Evolutionary conservation across 2,113 vertebrate genomes (phyloP).

Genomic region (Bujurquina vittata): DNA sequence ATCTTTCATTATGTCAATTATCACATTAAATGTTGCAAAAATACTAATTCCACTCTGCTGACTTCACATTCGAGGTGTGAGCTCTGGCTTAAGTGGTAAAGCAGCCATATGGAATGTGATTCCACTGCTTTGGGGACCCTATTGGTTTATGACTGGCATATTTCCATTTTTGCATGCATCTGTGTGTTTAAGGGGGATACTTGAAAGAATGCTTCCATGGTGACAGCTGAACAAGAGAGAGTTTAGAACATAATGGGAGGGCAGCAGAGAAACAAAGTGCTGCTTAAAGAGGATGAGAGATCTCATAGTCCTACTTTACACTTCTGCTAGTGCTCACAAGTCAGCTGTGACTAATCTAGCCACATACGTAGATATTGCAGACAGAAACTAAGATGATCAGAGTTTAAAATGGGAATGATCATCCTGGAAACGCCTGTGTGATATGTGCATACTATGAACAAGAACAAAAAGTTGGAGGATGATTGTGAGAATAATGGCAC

Average conservation of each 20-base stretch:
- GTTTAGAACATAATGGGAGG: slow-evolving; percentile 15
- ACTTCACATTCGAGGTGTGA: slow-evolving; percentile 61
- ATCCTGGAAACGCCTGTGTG: slow-evolving; percentile 9
- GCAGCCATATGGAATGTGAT: slow-evolving; percentile 39
- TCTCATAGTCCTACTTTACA: slow-evolving; percentile 42
- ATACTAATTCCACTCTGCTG: slow-evolving; percentile 26
- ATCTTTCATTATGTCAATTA: slow-evolving; percentile 57
- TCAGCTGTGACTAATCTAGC: slow-evolving; percentile 9
- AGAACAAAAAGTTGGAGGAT: background rate
- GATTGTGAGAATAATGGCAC: background rate
- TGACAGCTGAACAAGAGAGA: background rate
- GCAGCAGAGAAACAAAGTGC: slow-evolving; percentile 14
- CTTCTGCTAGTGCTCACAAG: slow-evolving; percentile 55
- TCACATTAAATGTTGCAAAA: slow-evolving; percentile 44
- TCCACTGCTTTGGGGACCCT: slow-evolving; percentile 23
- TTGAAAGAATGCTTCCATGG: background rate
- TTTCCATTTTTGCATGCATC: slow-evolving; percentile 25
- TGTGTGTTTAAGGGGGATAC: slow-evolving; percentile 12
- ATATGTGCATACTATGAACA: slow-evolving; percentile 8
- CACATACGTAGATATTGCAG: slow-evolving; percentile 27
- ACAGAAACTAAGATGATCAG: slow-evolving; percentile 2
- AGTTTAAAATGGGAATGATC: background rate
- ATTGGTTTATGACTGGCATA: background rate
- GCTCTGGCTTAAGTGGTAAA: slow-evolving; percentile 60
- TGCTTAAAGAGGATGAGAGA: background rate